Percentiles rank a stretch among this genome's conserved stretches.
Evolutionary conservation across 2,113 vertebrate species (phyloP).

Genomic region (Formicarius rufipectus): DNA sequence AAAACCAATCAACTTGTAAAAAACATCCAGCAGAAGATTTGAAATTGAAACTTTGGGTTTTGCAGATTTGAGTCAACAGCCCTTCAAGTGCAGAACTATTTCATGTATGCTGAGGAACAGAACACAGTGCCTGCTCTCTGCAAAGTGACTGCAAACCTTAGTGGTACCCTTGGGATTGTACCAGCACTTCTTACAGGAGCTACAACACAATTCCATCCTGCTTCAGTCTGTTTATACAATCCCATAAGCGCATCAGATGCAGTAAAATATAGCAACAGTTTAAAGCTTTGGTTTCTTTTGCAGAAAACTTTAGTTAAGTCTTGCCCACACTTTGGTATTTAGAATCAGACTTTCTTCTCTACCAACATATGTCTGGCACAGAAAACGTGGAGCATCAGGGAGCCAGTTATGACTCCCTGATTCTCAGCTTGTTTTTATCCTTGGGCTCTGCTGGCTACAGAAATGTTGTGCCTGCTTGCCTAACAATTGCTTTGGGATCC

Average conservation of each 20-base stretch:
- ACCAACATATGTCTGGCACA: conserved; percentile 59
- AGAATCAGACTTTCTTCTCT: conserved; percentile 47
- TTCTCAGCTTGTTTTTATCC: conserved; percentile 46
- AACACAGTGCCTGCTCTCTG: background rate
- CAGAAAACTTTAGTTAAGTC: conserved; percentile 38
- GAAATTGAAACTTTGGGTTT: background rate
- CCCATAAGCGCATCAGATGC: background rate
- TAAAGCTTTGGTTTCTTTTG: conserved; percentile 37
- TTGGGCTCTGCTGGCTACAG: conserved; percentile 28
- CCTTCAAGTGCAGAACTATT: background rate
- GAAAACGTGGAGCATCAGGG: conserved; percentile 39
- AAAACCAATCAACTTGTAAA: background rate
- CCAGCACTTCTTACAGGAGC: background rate
- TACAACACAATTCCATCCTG: background rate
- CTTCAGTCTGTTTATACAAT: background rate
- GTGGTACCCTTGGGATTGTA: background rate
- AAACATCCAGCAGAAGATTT: background rate
- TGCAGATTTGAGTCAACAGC: background rate
- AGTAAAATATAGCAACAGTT: conserved; percentile 45
- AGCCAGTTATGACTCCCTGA: conserved; percentile 48
- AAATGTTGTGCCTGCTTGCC: conserved; percentile 32
- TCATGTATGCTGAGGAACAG: background rate
- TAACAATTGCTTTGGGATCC: background rate
- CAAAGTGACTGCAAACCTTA: background rate
- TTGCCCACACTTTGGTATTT: conserved; percentile 64